Percentiles rank a stretch among this genome's conserved stretches.
Evolutionary conservation across 2,113 vertebrate genomes (phyloP).

Genomic region (Aldabrachelys gigantea): DNA sequence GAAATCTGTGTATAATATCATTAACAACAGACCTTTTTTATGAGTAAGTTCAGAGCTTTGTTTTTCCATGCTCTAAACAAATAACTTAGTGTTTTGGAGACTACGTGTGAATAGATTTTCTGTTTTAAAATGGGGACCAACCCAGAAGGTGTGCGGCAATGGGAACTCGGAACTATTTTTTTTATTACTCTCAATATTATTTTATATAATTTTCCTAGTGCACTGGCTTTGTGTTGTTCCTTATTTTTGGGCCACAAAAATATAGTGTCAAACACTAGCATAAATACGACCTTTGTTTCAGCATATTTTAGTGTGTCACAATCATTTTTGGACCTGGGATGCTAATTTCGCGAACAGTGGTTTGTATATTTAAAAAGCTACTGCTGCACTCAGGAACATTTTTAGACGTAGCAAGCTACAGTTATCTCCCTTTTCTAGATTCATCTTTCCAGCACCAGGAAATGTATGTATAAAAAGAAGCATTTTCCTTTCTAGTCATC

Average conservation of each 20-base stretch:
- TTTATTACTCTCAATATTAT: not conserved
- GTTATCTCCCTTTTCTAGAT: not conserved
- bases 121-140: not conserved
- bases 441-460: not conserved
- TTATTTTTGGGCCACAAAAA: not conserved
- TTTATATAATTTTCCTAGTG: fast-evolving
- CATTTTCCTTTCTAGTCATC: not conserved
- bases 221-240: not conserved
- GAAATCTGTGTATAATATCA: not conserved
- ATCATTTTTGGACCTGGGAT: not conserved
- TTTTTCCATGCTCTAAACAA: not conserved
- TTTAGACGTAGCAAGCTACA: not conserved
- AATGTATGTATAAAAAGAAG: not conserved
- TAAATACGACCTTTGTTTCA: not conserved
- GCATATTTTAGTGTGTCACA: not conserved
- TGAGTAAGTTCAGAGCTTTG: not conserved
- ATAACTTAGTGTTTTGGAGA: not conserved
- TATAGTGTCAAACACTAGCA: not conserved
- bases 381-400: fast-evolving
- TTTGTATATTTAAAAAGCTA: not conserved
- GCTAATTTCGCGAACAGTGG: not conserved
- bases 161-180: fast-evolving
- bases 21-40: not conserved
- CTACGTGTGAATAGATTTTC: not conserved
- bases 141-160: not conserved